Conservation (phyloP, 2,113 vertebrate species). For the Phaethornis superciliosus region DNA sequence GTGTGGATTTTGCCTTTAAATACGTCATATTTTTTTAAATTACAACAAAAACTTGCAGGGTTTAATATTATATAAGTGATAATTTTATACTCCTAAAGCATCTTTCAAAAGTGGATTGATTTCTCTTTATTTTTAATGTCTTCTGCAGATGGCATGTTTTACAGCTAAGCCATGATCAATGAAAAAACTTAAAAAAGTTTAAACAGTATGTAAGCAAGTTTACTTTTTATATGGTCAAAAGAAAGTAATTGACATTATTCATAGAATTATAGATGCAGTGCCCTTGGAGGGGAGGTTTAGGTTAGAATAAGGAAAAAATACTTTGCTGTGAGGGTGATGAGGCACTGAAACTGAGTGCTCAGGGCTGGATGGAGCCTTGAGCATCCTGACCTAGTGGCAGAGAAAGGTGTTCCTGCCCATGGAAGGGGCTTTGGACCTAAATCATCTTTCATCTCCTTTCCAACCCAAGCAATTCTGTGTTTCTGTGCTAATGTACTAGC, state of each 20-base stretch:
- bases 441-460: too few species aligned
- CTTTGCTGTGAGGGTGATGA: too few species aligned
- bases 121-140: background rate
- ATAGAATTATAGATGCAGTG: background rate
- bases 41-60: background rate
- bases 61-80: background rate
- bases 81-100: background rate
- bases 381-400: too few species aligned
- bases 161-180: background rate
- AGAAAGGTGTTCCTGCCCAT: too few species aligned
- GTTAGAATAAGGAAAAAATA: too few species aligned
- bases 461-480: too few species aligned
- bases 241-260: background rate
- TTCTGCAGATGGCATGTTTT: background rate
- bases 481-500: too few species aligned
- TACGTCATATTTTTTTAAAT: background rate
- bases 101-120: background rate
- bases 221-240: too few species aligned
- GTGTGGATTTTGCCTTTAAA: background rate
- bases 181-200: background rate
- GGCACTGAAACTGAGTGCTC: too few species aligned
- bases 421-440: too few species aligned
- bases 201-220: background rate
- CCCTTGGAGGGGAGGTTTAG: too few species aligned
- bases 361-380: too few species aligned